phyloP scores from a whole-genome alignment of 2,888 invertebrate species.

The Amphipoea lucens region DNA sequence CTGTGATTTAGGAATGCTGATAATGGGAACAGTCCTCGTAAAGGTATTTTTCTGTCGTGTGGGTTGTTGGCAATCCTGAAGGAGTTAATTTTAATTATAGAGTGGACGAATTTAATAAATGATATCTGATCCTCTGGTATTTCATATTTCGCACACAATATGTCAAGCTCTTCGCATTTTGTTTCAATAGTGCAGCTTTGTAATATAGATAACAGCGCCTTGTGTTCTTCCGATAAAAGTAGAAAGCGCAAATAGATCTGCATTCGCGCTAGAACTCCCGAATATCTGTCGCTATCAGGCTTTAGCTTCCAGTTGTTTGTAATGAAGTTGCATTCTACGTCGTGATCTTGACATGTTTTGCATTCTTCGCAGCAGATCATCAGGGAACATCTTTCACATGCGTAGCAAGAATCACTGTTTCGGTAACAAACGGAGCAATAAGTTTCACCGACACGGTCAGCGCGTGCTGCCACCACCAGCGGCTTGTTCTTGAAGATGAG shows the following conservation, averaged over 20 bases:
- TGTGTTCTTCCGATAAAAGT: conserved; percentile 80
- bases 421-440: conserved; percentile 92
- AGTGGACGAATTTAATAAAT: conserved; percentile 88
- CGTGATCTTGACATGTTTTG: conserved; percentile 88
- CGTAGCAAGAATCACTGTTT: conserved; percentile 74
- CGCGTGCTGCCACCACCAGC: conserved; percentile 92
- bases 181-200: conserved; percentile 78
- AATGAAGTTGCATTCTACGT: conserved; percentile 91
- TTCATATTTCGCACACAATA: conserved; percentile 81
- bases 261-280: conserved; percentile 70
- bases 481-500: conserved; percentile 93
- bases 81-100: conserved; percentile 91
- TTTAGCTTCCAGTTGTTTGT: conserved; percentile 85
- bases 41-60: conserved; percentile 78
- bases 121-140: conserved; percentile 87
- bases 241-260: conserved; percentile 80
- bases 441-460: conserved; percentile 85
- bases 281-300: conserved; percentile 61
- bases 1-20: conserved; percentile 92
- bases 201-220: conserved; percentile 84
- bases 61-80: conserved; percentile 89
- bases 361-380: conserved; percentile 92
- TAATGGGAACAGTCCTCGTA: conserved; percentile 92
- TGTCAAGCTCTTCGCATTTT: conserved; percentile 87
- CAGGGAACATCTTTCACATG: conserved; percentile 92